These are phyloP conservation scores for Epizoanthus illoricatus DNA, from an alignment of 92 coral and sea anemone genomes.

Conservation along the genomic window DNA sequence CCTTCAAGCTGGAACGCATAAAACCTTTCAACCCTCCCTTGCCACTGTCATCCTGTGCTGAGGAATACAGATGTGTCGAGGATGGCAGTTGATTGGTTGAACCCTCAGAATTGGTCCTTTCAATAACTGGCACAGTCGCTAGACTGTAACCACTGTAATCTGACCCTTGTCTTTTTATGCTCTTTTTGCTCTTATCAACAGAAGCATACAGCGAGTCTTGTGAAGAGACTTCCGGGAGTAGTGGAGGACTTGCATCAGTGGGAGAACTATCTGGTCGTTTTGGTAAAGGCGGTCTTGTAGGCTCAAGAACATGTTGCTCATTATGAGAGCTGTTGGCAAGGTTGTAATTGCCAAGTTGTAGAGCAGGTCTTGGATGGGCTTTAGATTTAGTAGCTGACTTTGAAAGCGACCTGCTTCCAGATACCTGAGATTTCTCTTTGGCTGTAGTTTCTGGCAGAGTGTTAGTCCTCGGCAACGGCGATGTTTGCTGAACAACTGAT, in stretches of 20 bases:
- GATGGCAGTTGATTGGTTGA: neutral
- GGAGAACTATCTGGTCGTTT: constrained; percentile 39
- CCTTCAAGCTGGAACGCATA: constrained; percentile 34
- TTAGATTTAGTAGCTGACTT: constrained; percentile 28
- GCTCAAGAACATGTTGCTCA: neutral
- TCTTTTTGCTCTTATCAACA: constrained; percentile 27
- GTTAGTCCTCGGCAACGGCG: constrained; percentile 5
- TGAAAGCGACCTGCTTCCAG: constrained; percentile 30
- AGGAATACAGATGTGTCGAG: constrained; percentile 14
- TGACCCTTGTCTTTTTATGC: constrained; percentile 16
- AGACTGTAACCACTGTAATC: constrained; percentile 24
- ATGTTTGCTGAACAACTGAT: neutral
- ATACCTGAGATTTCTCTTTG: constrained; percentile 17
- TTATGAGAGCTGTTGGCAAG: neutral
- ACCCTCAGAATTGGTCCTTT: constrained; percentile 5
- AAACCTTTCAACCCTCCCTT: constrained; percentile 26
- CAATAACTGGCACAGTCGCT: constrained; percentile 34
- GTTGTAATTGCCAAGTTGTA: constrained; percentile 9
- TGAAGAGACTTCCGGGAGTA: neutral
- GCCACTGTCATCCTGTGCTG: constrained; percentile 29
- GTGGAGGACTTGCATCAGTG: neutral
- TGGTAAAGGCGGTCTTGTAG: constrained; percentile 19
- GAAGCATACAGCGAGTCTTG: constrained; percentile 32
- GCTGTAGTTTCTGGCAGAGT: neutral
- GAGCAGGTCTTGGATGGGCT: constrained; percentile 19